Evolutionary conservation across 2,797 vertebrate genomes (phyloP).

Genomic region (Psittacula echo): DNA sequence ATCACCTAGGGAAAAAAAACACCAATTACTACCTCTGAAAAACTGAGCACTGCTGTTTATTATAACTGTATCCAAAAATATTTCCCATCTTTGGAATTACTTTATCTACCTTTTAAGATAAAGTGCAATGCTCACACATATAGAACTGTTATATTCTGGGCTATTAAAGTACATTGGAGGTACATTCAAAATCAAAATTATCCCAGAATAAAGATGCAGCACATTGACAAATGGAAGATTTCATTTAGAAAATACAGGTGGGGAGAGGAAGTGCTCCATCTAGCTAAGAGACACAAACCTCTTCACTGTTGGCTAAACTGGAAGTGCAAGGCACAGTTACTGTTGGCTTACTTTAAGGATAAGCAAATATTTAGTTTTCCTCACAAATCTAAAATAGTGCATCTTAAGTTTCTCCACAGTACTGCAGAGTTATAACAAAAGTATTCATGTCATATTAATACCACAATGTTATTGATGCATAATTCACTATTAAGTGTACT

Average conservation of each 20-base stretch:
- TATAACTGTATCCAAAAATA: neutral
- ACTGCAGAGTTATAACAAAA: neutral
- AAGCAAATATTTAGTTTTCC: neutral
- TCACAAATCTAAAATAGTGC: neutral
- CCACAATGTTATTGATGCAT: rapidly evolving
- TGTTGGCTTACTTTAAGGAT: neutral
- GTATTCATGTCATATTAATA: neutral
- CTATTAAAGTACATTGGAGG: neutral
- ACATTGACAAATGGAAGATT: neutral
- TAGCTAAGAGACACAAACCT: neutral
- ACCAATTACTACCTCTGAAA: neutral
- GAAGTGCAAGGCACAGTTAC: neutral
- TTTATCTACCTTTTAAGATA: neutral
- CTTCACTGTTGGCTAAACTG: neutral
- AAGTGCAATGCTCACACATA: neutral
- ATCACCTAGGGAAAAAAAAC: conserved; percentile 70
- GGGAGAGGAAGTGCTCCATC: neutral
- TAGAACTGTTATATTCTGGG: neutral
- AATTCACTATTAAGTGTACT: neutral
- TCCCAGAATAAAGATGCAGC: neutral
- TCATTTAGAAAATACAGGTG: neutral
- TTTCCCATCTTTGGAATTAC: neutral
- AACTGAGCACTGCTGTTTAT: neutral
- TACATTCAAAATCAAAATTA: neutral
- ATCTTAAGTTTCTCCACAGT: neutral